A percentile compares a stretch with the other conserved stretches of the same genome.
These are phyloP conservation scores for Crotalus helleri DNA, from an alignment of 2,113 vertebrate species.

Conservation along the genomic window DNA sequence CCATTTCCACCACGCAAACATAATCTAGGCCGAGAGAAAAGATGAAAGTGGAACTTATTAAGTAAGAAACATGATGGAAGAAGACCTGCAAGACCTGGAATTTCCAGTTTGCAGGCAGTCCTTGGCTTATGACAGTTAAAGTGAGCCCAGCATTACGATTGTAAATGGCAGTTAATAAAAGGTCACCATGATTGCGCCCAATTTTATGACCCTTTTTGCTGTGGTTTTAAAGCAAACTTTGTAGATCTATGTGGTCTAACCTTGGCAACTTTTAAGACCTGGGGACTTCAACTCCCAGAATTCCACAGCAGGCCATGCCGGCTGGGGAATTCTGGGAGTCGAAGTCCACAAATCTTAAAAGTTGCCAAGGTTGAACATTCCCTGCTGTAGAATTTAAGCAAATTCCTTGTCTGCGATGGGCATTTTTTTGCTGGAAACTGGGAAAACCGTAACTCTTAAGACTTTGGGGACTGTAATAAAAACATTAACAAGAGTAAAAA, in stretches of 20 bases:
- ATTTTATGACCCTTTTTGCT: no score
- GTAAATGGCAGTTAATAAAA: background rate
- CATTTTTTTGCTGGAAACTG: background rate
- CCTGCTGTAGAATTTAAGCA: background rate
- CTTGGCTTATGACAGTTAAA: background rate
- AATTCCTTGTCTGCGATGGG: background rate
- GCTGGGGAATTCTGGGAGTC: no score
- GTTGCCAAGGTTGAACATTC: background rate
- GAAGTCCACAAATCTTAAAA: background rate
- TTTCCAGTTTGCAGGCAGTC: background rate
- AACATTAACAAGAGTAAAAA: background rate
- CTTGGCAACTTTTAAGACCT: background rate
- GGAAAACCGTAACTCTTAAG: background rate
- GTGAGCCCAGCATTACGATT: background rate
- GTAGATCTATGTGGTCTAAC: background rate
- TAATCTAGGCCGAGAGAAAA: constrained; percentile 73
- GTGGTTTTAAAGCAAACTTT: background rate
- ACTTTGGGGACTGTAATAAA: background rate
- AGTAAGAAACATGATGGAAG: background rate
- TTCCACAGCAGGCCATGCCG: no score
- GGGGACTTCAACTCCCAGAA: background rate
- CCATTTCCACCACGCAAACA: constrained; percentile 87
- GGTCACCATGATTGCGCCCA: no score
- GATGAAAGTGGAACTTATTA: background rate
- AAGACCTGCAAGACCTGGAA: background rate